These are phyloP conservation scores for Mesocricetus auratus DNA, from an alignment of 2,113 vertebrate genomes.

Conservation along the genomic window DNA sequence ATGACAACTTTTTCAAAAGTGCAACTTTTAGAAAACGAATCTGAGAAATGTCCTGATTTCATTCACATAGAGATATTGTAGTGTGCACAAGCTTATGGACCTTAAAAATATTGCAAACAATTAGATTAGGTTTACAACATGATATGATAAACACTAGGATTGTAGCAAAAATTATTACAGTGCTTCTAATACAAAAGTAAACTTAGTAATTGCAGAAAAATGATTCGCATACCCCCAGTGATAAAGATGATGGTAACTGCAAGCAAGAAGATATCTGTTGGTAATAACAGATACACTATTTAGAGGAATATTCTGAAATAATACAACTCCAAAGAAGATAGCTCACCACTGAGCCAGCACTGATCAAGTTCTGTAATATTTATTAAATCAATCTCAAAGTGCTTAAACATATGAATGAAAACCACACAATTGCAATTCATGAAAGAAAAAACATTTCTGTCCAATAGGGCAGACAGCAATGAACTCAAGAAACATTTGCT, in stretches of 20 bases:
- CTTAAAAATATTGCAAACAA: background rate
- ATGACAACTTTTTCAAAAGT: background rate
- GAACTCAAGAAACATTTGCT: conserved; percentile 43
- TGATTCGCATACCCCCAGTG: background rate
- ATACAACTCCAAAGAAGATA: background rate
- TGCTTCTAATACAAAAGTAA: background rate
- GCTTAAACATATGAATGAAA: background rate
- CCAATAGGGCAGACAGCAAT: background rate
- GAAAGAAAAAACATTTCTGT: background rate
- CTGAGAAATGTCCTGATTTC: background rate
- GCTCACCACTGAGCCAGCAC: background rate
- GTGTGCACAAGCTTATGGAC: background rate
- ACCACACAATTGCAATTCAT: background rate
- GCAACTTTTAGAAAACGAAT: background rate
- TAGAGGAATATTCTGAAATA: background rate
- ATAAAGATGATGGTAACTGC: background rate
- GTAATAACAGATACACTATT: background rate
- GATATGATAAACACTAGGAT: background rate
- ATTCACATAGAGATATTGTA: background rate
- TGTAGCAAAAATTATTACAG: background rate
- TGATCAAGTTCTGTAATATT: conserved; percentile 12
- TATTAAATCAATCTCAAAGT: conserved; percentile 13
- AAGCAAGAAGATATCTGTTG: background rate
- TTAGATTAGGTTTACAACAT: background rate
- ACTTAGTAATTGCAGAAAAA: background rate